Evolutionary conservation across 1,140 invertebrate species (phyloP).

Genomic region (Limonius californicus): DNA sequence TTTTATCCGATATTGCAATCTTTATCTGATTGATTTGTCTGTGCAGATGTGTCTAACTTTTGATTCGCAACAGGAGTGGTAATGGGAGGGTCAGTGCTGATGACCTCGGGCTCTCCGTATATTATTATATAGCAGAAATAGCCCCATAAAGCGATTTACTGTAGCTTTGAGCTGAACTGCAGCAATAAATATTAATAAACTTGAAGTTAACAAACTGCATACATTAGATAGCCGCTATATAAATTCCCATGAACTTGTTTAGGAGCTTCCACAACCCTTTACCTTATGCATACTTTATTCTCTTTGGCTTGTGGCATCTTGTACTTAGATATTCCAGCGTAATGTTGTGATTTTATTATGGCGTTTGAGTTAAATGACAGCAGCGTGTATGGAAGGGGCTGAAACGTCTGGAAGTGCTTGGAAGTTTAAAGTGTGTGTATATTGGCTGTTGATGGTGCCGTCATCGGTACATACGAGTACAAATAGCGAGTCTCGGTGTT

Average conservation of each 20-base stretch:
- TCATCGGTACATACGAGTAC: slow-evolving; percentile 20
- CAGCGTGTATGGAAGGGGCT: too few relatives aligned
- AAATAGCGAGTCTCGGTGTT: slow-evolving; percentile 30
- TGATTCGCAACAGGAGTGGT: not conserved
- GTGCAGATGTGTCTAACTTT: not conserved
- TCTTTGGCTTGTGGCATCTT: not conserved
- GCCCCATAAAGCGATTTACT: slow-evolving; percentile 31
- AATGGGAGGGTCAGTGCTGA: slow-evolving; percentile 15
- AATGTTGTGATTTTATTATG: slow-evolving; percentile 4
- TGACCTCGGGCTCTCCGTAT: slow-evolving; percentile 11
- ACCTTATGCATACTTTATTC: slow-evolving; percentile 1
- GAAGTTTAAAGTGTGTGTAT: not conserved
- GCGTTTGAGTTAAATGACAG: not conserved
- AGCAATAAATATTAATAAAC: slow-evolving; percentile 36
- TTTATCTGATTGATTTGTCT: too few relatives aligned
- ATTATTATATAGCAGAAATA: slow-evolving; percentile 30
- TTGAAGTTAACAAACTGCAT: slow-evolving; percentile 33
- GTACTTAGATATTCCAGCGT: not conserved
- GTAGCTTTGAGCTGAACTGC: slow-evolving; percentile 23
- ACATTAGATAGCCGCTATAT: slow-evolving; percentile 23
- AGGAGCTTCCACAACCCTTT: slow-evolving; percentile 14
- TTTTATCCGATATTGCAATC: too few relatives aligned
- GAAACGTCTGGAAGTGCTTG: too few relatives aligned
- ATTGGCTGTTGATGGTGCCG: not conserved
- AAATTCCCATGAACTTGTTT: slow-evolving; percentile 16